Conservation (phyloP, 2,113 vertebrate species). For the Elaphurus davidianus region DNA sequence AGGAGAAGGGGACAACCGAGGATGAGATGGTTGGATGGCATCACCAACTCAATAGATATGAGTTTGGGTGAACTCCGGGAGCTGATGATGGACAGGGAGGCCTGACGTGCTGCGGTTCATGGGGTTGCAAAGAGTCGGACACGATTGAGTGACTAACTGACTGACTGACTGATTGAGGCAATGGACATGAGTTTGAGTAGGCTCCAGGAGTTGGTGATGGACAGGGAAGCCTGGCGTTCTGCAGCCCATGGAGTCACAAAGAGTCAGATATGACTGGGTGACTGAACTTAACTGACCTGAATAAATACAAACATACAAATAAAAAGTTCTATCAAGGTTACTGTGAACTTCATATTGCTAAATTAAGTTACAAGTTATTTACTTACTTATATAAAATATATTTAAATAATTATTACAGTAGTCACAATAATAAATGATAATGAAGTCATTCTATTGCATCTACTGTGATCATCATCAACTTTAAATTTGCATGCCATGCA, state of each 20-base stretch:
- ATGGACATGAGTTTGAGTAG: neutral
- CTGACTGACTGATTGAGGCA: neutral
- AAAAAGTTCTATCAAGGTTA: neutral
- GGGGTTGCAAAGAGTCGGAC: accelerated
- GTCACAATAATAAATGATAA: neutral
- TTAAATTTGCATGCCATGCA: neutral
- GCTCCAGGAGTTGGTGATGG: neutral
- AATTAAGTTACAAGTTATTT: neutral
- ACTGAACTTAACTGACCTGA: neutral
- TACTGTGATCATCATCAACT: neutral
- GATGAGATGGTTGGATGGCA: neutral
- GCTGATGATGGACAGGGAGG: neutral
- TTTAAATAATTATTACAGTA: neutral
- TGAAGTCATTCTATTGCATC: neutral
- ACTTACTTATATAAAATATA: neutral
- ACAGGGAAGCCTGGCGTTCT: neutral
- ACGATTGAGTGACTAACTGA: accelerated
- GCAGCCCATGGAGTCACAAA: neutral
- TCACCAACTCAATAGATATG: neutral
- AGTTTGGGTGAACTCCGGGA: accelerated
- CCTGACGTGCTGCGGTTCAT: neutral
- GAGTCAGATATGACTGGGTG: neutral
- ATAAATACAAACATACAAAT: neutral
- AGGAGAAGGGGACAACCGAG: neutral
- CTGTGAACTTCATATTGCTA: neutral